A percentile compares a stretch with the other conserved stretches of the same genome.
Evolutionary conservation across 2,888 invertebrate species (phyloP).

Genomic region (Pinctada fucata): DNA sequence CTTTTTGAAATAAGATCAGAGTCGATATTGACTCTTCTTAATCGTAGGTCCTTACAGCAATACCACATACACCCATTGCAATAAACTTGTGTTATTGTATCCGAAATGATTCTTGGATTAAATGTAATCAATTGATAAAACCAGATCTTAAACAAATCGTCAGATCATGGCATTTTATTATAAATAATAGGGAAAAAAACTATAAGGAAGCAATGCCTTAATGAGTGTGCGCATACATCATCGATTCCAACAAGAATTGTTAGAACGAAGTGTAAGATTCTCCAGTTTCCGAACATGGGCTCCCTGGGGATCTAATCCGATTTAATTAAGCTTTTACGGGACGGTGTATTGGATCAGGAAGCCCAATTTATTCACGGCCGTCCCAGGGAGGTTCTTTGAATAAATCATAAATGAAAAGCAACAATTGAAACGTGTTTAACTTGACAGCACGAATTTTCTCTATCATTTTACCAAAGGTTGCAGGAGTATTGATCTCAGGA

Average conservation of each 20-base stretch:
- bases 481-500: not conserved
- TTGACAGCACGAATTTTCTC: conserved; percentile 1
- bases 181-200: no score
- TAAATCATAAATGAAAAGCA: conserved; percentile 18
- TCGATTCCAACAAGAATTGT: not conserved
- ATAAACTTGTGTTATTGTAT: no score
- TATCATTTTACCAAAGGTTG: not conserved
- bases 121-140: no score
- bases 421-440: conserved; percentile 15
- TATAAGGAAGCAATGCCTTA: no score
- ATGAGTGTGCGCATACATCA: not conserved
- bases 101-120: no score
- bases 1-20: no score
- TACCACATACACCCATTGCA: no score
- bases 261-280: conserved; percentile 2
- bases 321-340: conserved; percentile 14
- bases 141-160: no score
- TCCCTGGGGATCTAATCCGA: conserved; percentile 8
- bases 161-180: no score
- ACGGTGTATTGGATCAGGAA: conserved; percentile 7
- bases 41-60: no score
- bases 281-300: not conserved
- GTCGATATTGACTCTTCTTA: no score
- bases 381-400: not conserved
- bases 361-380: conserved; percentile 2